These are phyloP conservation scores for Channa maculata DNA, from an alignment of 2,113 vertebrate genomes.

Conservation along the genomic window DNA sequence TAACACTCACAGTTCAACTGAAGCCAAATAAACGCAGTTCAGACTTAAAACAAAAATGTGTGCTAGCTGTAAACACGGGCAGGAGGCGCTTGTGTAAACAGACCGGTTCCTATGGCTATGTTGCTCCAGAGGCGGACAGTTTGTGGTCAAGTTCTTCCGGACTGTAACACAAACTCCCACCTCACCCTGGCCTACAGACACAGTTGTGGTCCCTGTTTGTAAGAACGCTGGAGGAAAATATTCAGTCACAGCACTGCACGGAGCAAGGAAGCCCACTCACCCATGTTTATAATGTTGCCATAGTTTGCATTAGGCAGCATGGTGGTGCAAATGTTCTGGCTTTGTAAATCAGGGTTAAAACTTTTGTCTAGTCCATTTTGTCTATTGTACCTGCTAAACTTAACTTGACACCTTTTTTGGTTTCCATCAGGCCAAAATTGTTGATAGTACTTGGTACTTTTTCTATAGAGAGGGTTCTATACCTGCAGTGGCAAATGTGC, in stretches of 20 bases:
- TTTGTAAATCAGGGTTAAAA: no score
- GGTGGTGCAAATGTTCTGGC: no score
- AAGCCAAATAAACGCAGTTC: constrained; percentile 78
- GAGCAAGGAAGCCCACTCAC: constrained; percentile 45
- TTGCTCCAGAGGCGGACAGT: constrained; percentile 60
- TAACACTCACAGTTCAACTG: constrained; percentile 73
- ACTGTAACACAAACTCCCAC: neutral
- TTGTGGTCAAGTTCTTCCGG: constrained; percentile 72
- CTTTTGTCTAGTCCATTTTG: no score
- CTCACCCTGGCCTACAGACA: constrained; percentile 48
- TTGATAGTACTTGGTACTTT: no score
- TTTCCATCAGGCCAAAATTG: no score
- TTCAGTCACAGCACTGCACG: constrained; percentile 49
- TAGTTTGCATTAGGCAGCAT: no score
- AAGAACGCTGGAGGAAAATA: constrained; percentile 61
- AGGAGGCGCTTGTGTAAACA: constrained; percentile 78
- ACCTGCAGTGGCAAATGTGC: no score
- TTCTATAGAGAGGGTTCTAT: no score
- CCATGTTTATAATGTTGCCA: constrained; percentile 67
- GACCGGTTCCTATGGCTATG: constrained; percentile 61
- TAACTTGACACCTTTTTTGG: no score
- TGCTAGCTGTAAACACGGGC: constrained; percentile 76
- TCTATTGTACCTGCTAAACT: no score
- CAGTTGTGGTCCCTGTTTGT: constrained; percentile 69
- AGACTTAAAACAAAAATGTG: constrained; percentile 78